Percentiles rank a stretch among this genome's conserved stretches.
phyloP scores from a whole-genome alignment of 2,113 vertebrate species.

The Cavia aperea region DNA sequence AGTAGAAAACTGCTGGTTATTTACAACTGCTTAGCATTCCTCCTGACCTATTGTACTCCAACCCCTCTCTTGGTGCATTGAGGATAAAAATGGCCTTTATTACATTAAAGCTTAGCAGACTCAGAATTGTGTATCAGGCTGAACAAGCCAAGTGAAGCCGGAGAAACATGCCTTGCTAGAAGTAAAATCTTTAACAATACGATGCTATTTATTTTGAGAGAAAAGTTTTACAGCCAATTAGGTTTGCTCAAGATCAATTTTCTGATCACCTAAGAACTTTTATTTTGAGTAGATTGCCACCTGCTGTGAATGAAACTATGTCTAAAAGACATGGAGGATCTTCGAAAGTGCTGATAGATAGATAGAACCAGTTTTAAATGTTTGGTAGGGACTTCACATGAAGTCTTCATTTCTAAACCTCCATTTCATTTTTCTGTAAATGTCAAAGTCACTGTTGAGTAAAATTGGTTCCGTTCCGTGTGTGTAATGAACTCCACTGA shows the following conservation, averaged over 20 bases:
- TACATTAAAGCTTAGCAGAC: constrained; percentile 1
- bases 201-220: neutral
- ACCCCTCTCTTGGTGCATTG: neutral
- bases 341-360: constrained; percentile 27
- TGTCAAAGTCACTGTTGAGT: constrained; percentile 74
- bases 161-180: neutral
- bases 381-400: constrained; percentile 61
- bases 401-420: constrained; percentile 66
- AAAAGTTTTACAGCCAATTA: constrained; percentile 45
- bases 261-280: constrained; percentile 34
- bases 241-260: constrained; percentile 41
- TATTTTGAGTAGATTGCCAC: constrained; percentile 29
- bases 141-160: constrained; percentile 21
- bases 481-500: constrained; percentile 71
- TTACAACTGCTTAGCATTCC: neutral
- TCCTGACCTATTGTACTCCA: neutral
- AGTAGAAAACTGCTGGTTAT: constrained; percentile 31
- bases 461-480: constrained; percentile 69
- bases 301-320: constrained; percentile 31
- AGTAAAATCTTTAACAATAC: constrained; percentile 27
- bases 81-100: neutral
- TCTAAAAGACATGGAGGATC: neutral
- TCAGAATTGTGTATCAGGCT: neutral
- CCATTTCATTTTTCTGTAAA: constrained; percentile 66
- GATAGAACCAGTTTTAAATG: constrained; percentile 38